phyloP scores from a whole-genome alignment of 2,113 vertebrate species.

The Copsychus sechellarum region DNA sequence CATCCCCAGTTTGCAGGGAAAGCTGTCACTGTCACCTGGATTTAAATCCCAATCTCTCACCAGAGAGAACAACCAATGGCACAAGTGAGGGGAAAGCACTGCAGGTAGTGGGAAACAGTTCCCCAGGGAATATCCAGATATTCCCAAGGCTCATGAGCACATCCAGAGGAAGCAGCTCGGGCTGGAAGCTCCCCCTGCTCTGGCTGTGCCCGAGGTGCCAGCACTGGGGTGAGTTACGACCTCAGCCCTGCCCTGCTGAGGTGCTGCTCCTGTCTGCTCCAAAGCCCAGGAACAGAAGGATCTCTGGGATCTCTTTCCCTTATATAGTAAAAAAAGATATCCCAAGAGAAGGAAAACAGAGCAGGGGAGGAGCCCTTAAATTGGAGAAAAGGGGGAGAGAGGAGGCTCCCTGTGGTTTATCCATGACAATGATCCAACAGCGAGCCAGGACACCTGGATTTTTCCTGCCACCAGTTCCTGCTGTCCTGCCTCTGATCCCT shows the following conservation, averaged over 20 bases:
- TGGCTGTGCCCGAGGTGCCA: not conserved
- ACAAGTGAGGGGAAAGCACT: not conserved
- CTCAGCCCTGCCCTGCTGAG: not conserved
- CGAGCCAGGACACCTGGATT: not conserved
- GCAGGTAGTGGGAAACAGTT: not conserved
- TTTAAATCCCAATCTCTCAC: not conserved
- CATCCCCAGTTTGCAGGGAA: not conserved
- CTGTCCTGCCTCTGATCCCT: not conserved
- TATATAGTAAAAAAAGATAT: conserved; percentile 57
- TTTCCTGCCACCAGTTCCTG: not conserved
- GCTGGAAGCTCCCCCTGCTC: not conserved
- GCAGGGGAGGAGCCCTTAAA: not conserved
- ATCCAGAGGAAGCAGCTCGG: not conserved
- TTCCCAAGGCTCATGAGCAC: not conserved
- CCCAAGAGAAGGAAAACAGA: not conserved
- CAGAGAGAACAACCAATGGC: not conserved
- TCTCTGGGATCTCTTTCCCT: conserved; percentile 10
- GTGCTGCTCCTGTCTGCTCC: conserved; percentile 22
- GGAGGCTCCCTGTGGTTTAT: not conserved
- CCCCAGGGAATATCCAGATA: not conserved
- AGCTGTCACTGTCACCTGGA: not conserved
- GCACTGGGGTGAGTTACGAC: not conserved
- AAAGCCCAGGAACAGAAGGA: not conserved
- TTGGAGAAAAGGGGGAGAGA: not conserved
- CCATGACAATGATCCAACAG: too few relatives aligned